Conservation (phyloP, 2,888 invertebrate genomes). For the Trichopoda pennipes region DNA sequence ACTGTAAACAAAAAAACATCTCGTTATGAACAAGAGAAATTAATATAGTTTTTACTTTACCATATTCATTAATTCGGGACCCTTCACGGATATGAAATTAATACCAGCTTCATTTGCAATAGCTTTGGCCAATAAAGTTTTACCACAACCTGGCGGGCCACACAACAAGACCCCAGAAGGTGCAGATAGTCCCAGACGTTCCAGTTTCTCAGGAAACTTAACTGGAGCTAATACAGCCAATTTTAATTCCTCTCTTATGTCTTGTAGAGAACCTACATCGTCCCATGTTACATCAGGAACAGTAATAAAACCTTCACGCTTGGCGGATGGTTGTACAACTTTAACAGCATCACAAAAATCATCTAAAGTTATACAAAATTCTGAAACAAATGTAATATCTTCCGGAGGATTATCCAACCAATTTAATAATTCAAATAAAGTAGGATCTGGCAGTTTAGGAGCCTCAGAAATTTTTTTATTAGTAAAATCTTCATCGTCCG, state of each 20-base stretch:
- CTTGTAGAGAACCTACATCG: constrained; percentile 94
- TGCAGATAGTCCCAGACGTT: constrained; percentile 88
- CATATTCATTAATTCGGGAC: constrained; percentile 98
- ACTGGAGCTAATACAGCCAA: constrained; percentile 96
- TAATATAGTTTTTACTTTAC: constrained; percentile 81
- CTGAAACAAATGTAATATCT: constrained; percentile 85
- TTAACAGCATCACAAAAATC: constrained; percentile 91
- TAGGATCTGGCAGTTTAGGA: constrained; percentile 74
- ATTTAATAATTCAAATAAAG: constrained; percentile 83
- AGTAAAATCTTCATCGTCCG: background rate
- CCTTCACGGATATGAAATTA: constrained; percentile 99
- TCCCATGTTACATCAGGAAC: constrained; percentile 99
- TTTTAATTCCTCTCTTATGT: constrained; percentile 94
- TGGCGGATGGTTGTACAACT: constrained; percentile 94
- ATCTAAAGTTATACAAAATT: constrained; percentile 86
- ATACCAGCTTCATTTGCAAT: constrained; percentile 99
- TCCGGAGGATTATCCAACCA: constrained; percentile 86
- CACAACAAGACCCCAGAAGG: constrained; percentile 96
- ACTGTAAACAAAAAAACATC: constrained; percentile 82
- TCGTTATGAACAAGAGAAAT: background rate
- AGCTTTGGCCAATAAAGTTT: constrained; percentile 98
- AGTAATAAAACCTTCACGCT: constrained; percentile 97
- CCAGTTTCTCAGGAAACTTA: constrained; percentile 90
- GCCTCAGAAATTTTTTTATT: constrained; percentile 67
- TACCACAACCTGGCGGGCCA: constrained; percentile 98